A percentile compares a stretch with the other conserved stretches of the same genome.
phyloP scores from a whole-genome alignment of 2,797 vertebrate species.

The Babyrousa celebensis region DNA sequence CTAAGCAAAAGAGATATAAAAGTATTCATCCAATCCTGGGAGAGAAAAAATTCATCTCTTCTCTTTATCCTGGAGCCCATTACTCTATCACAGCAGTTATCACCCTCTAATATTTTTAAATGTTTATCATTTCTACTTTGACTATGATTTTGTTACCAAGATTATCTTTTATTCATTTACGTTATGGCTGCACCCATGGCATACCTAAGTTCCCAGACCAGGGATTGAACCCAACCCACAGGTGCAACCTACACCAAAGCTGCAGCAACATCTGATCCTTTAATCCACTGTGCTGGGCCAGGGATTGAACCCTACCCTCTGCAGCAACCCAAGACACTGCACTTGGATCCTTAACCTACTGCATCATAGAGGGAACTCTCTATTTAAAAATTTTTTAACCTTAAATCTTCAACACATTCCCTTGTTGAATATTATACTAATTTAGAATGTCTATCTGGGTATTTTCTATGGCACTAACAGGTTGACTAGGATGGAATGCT shows the following conservation, averaged over 20 bases:
- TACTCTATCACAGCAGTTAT: not conserved
- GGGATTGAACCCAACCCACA: no score
- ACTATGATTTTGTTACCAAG: not conserved
- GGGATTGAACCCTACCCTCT: no score
- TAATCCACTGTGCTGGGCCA: no score
- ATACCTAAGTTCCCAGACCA: no score
- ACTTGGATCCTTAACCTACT: no score
- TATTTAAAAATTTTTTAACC: constrained; percentile 9
- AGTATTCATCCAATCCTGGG: not conserved
- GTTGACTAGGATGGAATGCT: not conserved
- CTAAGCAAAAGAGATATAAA: not conserved
- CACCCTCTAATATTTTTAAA: not conserved
- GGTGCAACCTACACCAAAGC: no score
- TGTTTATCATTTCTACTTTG: not conserved
- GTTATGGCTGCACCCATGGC: no score
- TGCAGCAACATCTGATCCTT: no score
- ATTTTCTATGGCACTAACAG: not conserved
- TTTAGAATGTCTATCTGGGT: not conserved
- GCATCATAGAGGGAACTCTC: no score
- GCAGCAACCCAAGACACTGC: no score
- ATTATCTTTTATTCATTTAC: not conserved
- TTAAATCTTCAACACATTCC: not conserved
- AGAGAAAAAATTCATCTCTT: not conserved
- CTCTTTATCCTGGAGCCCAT: not conserved
- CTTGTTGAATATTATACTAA: not conserved